Evolutionary conservation across 1,140 invertebrate species (phyloP), one percentile per base, ranked within the genome.

Genomic region (Brachionus rubens): DNA sequence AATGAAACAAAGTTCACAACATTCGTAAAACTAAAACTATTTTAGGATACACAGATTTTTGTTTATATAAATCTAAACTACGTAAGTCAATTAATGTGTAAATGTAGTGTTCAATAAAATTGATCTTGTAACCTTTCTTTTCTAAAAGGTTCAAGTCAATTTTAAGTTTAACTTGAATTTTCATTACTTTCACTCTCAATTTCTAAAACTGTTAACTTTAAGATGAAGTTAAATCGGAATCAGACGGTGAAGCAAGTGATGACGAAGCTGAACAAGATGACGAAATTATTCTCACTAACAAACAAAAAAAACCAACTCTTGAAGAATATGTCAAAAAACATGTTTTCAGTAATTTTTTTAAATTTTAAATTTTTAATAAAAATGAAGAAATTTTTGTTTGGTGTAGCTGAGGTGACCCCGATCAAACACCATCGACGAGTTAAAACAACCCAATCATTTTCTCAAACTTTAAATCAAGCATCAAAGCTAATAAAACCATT

Each of bases 161-260:
- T n/a, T n/a, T n/a, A n/a, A n/a, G n/a, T n/a, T n/a, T n/a, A n/a
- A n/a, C n/a, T n/a, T n/a, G n/a, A n/a, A n/a, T n/a, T n/a, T n/a
- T n/a, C n/a, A n/a, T n/a, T n/a, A n/a, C n/a, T n/a, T n/a, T n/a
- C n/a, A n/a, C n/a, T n/a, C n/a, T n/a, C n/a, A n/a, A n/a, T n/a
- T 36, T 16, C 9, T 59, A 1, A 40, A 33, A 33, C 14, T 10
- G 3, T 1, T 28, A 14, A 2, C 3, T 59, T 12, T 21, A 41
- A 41, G 19, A 26, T 26, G 59, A 43, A 10, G 59, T 30, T 24
- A 65, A 65, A 65, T 65, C 59, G 1, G 59, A 65, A 26, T 65
- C 59, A 43, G 59, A 65, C 14, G 59, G 59, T 24, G 59, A 65
- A 12, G 59, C 59, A 12, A 65, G 59, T 41, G 59, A 65, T 43